A percentile compares a stretch with the other conserved stretches of the same genome.
These are phyloP conservation scores for Argyresthia goedartella DNA, from an alignment of 2,888 invertebrate species.

Conservation along the genomic window DNA sequence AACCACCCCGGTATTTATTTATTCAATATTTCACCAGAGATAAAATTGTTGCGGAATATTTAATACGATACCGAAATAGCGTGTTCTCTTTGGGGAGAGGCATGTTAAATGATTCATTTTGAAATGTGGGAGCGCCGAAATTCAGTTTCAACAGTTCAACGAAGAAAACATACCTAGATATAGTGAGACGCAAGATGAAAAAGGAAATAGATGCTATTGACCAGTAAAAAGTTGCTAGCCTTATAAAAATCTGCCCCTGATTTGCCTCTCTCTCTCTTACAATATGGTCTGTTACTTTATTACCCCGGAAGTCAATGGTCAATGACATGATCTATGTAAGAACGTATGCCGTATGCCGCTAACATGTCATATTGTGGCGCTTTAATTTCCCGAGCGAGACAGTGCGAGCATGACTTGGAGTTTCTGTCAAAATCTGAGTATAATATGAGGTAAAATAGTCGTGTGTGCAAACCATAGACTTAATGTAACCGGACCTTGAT, in stretches of 20 bases:
- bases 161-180: too few relatives aligned
- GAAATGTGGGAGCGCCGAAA: not conserved
- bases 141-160: not conserved
- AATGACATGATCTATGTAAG: too few relatives aligned
- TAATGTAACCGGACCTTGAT: too few relatives aligned
- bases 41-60: slow-evolving; percentile 10
- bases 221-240: not conserved
- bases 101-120: not conserved
- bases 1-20: slow-evolving; percentile 19
- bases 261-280: not conserved
- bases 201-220: not conserved
- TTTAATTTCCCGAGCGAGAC: too few relatives aligned
- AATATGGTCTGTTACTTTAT: too few relatives aligned
- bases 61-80: slow-evolving; percentile 1
- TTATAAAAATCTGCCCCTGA: not conserved
- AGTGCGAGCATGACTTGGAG: too few relatives aligned
- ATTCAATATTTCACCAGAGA: slow-evolving; percentile 23
- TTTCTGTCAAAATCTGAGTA: too few relatives aligned
- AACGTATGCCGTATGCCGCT: too few relatives aligned
- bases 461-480: too few relatives aligned
- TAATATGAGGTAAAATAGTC: too few relatives aligned
- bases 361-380: too few relatives aligned
- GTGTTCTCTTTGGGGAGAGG: not conserved
- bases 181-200: not conserved
- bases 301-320: too few relatives aligned